Percentiles rank a stretch among this genome's conserved stretches.
These are phyloP conservation scores for Lepisosteus osseus DNA, from an alignment of 2,113 vertebrate species.

Conservation along the genomic window DNA sequence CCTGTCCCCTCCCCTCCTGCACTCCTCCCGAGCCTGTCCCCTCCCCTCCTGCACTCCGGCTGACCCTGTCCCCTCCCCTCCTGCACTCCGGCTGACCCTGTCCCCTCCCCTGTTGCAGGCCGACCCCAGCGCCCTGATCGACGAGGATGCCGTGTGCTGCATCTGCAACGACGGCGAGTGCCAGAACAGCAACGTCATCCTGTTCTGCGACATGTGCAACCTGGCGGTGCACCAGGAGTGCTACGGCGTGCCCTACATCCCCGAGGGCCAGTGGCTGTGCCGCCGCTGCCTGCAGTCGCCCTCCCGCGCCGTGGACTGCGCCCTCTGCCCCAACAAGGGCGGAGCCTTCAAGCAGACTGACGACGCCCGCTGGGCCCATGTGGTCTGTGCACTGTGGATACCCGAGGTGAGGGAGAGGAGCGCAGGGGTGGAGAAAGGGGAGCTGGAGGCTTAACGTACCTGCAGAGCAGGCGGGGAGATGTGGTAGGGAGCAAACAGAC, in stretches of 20 bases:
- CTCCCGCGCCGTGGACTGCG: slow-evolving; percentile 93
- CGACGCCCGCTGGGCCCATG: slow-evolving; percentile 94
- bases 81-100: background rate
- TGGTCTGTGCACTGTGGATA: slow-evolving; percentile 97
- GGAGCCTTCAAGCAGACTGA: slow-evolving; percentile 98
- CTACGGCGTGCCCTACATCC: slow-evolving; percentile 97
- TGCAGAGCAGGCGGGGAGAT: too few species aligned
- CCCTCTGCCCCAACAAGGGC: slow-evolving; percentile 96
- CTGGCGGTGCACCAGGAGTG: slow-evolving; percentile 97
- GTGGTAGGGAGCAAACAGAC: too few species aligned
- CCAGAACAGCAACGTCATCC: slow-evolving; percentile 98
- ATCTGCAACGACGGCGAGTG: slow-evolving; percentile 98
- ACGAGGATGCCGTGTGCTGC: slow-evolving; percentile 94
- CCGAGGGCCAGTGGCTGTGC: slow-evolving; percentile 96
- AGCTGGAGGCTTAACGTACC: too few species aligned
- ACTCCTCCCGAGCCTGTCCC: too few species aligned
- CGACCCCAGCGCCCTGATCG: slow-evolving; percentile 89
- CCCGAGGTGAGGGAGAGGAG: slow-evolving; percentile 71
- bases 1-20: too few species aligned
- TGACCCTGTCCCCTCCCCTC: background rate
- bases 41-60: background rate
- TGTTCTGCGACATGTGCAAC: slow-evolving; percentile 99
- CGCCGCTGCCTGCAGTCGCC: slow-evolving; percentile 97
- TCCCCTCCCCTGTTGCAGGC: slow-evolving; percentile 49
- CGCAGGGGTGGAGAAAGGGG: background rate